Base-by-base conservation (phyloP, 2,113 vertebrate species). In the Leuciscus idus region DNA sequence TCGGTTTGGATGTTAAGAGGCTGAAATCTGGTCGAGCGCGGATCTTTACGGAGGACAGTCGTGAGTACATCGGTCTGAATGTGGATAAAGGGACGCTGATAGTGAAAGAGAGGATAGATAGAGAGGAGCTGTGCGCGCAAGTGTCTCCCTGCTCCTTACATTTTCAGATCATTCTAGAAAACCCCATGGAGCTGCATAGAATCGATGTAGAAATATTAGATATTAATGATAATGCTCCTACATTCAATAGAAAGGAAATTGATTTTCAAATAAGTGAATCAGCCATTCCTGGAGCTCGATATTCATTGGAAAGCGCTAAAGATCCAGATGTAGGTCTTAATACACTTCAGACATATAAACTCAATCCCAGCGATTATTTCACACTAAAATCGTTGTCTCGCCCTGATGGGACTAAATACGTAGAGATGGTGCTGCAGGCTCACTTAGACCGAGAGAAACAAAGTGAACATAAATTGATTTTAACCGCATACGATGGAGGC, bases 61-160 rank as follows among this genome's bases (percentile, higher is more conserved):
- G 91, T 12, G 92, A 94, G 90, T 95, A 95, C 92, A 94, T 96
- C 85, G 81, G 19, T 77, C 64, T 93, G n/a, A 90, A 88, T 88
- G 57, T 81, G 66, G 83, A 90, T 76, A 91, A 90, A 89, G 92
- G 93, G 8, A 88, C 89, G 23, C 85, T 92, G 39, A 39, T 89
- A 23, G 82, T 92, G 62, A 90, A 82, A 64, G 86, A 89, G 46
- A 91, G 87, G n/a, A 91, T 93, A 82, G 92, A 92, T 64, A 85
- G 92, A 64, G 92, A 91, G 19, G 30, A 52, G 21, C 59, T 93
- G 28, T 93, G 91, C 84, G 87, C 81, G 15, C 85, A 87, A 64
- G 81, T 85, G 43, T 61, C 84, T 11, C 70, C 76, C 8, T 93
- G 92, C 75, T 75, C 86, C 28, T 85, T 93, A 62, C 87, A 89